Evolutionary conservation across 1,140 invertebrate genomes (phyloP).

Genomic region (Parapsyche elsis): DNA sequence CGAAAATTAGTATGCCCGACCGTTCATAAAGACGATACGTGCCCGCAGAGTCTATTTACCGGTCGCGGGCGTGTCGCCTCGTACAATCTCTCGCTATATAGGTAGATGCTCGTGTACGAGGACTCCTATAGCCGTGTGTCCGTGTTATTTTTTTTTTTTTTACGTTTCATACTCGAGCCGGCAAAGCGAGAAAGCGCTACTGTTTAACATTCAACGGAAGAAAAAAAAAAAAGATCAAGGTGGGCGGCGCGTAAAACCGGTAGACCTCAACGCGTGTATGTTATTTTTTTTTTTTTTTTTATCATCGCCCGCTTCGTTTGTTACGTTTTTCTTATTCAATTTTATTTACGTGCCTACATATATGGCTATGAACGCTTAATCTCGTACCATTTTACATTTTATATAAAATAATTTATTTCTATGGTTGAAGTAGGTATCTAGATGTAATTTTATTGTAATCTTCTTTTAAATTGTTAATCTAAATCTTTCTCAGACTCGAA

Average conservation of each 20-base stretch:
- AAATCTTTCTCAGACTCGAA: too few species aligned
- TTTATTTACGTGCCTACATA: slow-evolving; percentile 11
- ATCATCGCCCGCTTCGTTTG: not conserved
- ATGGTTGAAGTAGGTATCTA: too few species aligned
- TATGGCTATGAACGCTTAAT: not conserved
- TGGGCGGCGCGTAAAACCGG: slow-evolving; percentile 42
- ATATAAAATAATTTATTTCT: too few species aligned
- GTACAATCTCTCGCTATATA: not conserved
- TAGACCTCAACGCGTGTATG: not conserved
- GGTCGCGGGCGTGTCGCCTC: slow-evolving; percentile 9
- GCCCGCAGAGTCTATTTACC: not conserved
- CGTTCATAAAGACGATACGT: slow-evolving; percentile 17
- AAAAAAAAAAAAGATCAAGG: slow-evolving; percentile 24
- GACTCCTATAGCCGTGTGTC: not conserved
- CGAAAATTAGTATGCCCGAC: slow-evolving; percentile 12
- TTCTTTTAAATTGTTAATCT: too few species aligned
- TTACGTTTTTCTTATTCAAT: slow-evolving; percentile 8
- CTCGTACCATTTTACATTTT: too few species aligned
- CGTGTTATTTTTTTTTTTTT: slow-evolving; percentile 12
- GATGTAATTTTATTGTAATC: too few species aligned
- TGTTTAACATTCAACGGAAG: slow-evolving; percentile 33
- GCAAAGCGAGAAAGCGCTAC: slow-evolving; percentile 41
- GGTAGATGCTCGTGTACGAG: not conserved
- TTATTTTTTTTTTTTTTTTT: slow-evolving; percentile 21
- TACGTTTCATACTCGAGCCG: slow-evolving; percentile 8